Evolutionary conservation across 2,888 invertebrate species (phyloP), one percentile per base, ranked within the genome.

Genomic region (Podotricha telesiphe): DNA sequence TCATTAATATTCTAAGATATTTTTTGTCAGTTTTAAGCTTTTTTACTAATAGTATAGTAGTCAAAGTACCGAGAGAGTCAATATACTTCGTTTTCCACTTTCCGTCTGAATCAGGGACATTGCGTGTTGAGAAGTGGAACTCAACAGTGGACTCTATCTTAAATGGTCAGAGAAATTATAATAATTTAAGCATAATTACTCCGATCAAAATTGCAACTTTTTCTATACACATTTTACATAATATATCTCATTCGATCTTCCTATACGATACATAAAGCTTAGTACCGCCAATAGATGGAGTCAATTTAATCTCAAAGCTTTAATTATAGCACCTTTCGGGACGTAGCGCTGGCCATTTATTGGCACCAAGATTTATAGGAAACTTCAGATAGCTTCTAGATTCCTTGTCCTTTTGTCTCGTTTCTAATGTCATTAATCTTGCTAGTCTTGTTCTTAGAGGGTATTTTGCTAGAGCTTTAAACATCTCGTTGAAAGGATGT

Each of bases 251-350:
- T 19, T 50, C 20, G 13, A 50, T 67, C 68, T 59, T 2, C 48
- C 80, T 80, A 75, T 67, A 67, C 70, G 64, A 37, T 42, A 59
- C 73, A 79, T 80, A 78, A 79, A 78, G 80, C 77, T 79, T 80
- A 80, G 79, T 81, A 84, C 87, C 88, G 86, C 89, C 87, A 89
- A 90, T 86, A 85, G 86, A 89, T 89, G 83, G 83, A 83, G 82
- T 86, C 86, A 87, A 88, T 91, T 91, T 90, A 90, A 91, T 91
- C 89, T 84, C 83, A 80, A 84, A 86, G 86, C 84, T 88, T 87
- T 91, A 90, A 91, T 91, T 91, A 89, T 87, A 83, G 82, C 86
- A 86, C 87, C 89, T 88, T 86, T 83, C 82, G 84, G 84, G 80
- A 81, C 82, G 78, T 80, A 76, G 71, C 77, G 75, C 79, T 74